phyloP scores from a whole-genome alignment of 2,888 invertebrate genomes.

The Drosophila affinis region DNA sequence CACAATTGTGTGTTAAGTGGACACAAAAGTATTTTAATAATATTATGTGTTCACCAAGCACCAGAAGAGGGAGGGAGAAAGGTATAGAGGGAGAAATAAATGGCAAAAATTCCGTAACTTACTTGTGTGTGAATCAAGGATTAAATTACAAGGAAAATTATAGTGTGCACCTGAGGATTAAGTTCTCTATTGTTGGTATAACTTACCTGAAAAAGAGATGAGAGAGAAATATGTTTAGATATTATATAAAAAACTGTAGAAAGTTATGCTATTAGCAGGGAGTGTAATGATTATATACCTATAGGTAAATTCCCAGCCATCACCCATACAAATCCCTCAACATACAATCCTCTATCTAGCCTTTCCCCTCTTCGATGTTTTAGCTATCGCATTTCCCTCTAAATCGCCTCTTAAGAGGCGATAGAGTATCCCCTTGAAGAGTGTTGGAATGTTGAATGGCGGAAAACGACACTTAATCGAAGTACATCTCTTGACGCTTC shows the following conservation, averaged over 20 bases:
- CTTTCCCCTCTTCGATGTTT: neutral
- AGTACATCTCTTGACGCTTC: conserved; percentile 2
- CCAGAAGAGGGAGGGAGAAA: neutral
- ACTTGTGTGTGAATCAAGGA: neutral
- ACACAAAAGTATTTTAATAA: conserved; percentile 32
- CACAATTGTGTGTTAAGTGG: conserved; percentile 62
- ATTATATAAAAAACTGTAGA: no score
- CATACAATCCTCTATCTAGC: neutral
- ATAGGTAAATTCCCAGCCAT: neutral
- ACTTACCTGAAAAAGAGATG: neutral
- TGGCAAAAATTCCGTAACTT: neutral
- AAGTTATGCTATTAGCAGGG: no score
- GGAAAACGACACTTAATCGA: neutral
- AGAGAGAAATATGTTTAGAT: neutral
- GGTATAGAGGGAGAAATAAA: neutral
- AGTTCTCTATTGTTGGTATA: neutral
- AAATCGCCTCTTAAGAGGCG: neutral
- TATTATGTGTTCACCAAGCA: conserved; percentile 1
- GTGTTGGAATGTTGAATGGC: neutral
- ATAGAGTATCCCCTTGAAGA: neutral
- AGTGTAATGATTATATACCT: neutral
- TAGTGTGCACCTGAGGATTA: neutral
- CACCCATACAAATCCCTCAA: neutral
- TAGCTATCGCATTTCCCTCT: neutral
- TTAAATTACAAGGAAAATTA: neutral